Conservation (phyloP, 2,888 invertebrate genomes). For the Stegana nigrithorax region DNA sequence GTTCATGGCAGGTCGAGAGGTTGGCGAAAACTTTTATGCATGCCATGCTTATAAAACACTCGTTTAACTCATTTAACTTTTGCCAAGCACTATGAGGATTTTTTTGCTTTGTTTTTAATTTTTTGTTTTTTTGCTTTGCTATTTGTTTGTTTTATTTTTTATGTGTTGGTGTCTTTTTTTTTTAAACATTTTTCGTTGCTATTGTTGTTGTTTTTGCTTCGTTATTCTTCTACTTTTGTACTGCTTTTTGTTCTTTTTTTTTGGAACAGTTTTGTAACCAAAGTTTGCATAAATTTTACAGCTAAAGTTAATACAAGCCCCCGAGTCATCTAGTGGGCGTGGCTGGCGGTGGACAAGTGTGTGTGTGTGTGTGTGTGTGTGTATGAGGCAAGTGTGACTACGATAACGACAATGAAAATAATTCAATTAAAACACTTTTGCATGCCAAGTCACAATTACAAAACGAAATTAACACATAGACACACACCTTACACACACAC, state of each 20-base stretch:
- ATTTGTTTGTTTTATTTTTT: conserved; percentile 23
- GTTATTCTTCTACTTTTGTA: no score
- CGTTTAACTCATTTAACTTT: conserved; percentile 64
- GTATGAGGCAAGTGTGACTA: not conserved
- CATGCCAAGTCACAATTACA: conserved; percentile 66
- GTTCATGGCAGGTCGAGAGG: conserved; percentile 1
- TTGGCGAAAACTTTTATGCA: conserved; percentile 37
- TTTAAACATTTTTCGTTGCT: conserved; percentile 21
- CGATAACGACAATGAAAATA: conserved; percentile 63
- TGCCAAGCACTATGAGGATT: conserved; percentile 26
- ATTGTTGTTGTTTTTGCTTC: not conserved
- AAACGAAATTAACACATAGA: conserved; percentile 58
- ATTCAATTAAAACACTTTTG: conserved; percentile 68
- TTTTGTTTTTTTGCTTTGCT: conserved; percentile 14
- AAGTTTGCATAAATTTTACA: conserved; percentile 41
- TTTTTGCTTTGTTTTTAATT: not conserved
- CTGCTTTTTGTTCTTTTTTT: not conserved
- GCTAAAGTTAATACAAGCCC: conserved; percentile 30
- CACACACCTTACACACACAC: not conserved
- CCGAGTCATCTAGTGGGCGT: not conserved
- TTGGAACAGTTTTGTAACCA: conserved; percentile 19
- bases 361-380: conserved; percentile 1
- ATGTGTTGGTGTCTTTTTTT: conserved; percentile 31
- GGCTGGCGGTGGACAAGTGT: not conserved
- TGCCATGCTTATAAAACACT: conserved; percentile 58